Conservation (phyloP, 2,888 invertebrate species). For the Ptilodon capucinus region DNA sequence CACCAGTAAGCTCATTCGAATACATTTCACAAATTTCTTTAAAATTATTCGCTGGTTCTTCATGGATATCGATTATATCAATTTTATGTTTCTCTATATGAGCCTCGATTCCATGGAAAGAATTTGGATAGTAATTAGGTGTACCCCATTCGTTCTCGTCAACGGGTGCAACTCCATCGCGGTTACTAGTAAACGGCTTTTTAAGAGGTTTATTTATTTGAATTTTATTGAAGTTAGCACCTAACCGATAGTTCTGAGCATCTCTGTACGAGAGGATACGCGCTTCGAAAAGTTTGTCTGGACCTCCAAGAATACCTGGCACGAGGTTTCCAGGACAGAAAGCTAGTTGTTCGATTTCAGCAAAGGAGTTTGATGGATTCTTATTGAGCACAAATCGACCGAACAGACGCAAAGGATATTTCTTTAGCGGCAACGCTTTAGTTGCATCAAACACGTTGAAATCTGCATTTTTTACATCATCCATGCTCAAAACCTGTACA, state of each 20-base stretch:
- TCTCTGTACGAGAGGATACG: conserved; percentile 93
- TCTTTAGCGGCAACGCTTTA: conserved; percentile 89
- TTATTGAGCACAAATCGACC: conserved; percentile 92
- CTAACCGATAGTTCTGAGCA: conserved; percentile 92
- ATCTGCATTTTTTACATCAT: conserved; percentile 87
- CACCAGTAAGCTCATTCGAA: conserved; percentile 87
- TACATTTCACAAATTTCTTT: conserved; percentile 91
- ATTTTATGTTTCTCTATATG: conserved; percentile 81
- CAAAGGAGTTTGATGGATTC: conserved; percentile 94
- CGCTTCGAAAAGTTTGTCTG: conserved; percentile 94
- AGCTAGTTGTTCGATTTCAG: conserved; percentile 95
- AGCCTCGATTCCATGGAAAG: conserved; percentile 91
- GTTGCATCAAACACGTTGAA: conserved; percentile 96
- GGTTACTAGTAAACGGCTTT: conserved; percentile 87
- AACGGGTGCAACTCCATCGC: conserved; percentile 91
- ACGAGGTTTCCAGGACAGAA: conserved; percentile 93
- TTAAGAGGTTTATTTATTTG: conserved; percentile 96
- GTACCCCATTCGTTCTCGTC: conserved; percentile 91
- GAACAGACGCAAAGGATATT: conserved; percentile 91
- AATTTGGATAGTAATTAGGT: conserved; percentile 98
- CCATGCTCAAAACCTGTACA: conserved; percentile 91
- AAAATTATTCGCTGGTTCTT: conserved; percentile 93
- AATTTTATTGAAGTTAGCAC: conserved; percentile 93
- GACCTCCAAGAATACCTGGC: conserved; percentile 94
- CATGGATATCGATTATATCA: conserved; percentile 77